Conservation (phyloP, 2,888 invertebrate species). For the Portevinia maculata region DNA sequence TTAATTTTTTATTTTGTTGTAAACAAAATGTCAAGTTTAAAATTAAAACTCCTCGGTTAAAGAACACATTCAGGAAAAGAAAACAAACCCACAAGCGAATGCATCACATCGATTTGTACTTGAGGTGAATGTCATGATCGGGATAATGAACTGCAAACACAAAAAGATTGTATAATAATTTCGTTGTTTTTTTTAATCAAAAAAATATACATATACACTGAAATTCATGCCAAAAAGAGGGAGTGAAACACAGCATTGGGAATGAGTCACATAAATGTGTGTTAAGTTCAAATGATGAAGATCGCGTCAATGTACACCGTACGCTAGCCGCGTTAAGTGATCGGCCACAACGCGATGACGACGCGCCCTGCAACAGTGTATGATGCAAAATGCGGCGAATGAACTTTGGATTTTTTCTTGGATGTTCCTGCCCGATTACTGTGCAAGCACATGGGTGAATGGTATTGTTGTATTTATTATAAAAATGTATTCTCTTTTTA, state of each 20-base stretch:
- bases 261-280: constrained; percentile 70
- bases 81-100: constrained; percentile 14
- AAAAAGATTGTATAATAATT: constrained; percentile 66
- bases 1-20: too few relatives aligned
- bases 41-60: constrained; percentile 51
- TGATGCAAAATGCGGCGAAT: constrained; percentile 63
- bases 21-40: constrained; percentile 44
- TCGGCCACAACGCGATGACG: constrained; percentile 7
- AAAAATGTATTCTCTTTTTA: constrained; percentile 20
- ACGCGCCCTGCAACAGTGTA: not conserved
- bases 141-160: constrained; percentile 60
- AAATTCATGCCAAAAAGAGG: not conserved
- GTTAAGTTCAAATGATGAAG: constrained; percentile 68
- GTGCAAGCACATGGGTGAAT: constrained; percentile 44
- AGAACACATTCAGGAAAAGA: constrained; percentile 60
- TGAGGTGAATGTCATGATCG: constrained; percentile 72
- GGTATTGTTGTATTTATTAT: constrained; percentile 56
- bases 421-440: constrained; percentile 34
- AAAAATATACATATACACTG: constrained; percentile 1
- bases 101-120: constrained; percentile 20
- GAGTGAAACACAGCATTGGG: constrained; percentile 40
- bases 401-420: constrained; percentile 47
- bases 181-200: constrained; percentile 1
- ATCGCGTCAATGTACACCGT: constrained; percentile 16
- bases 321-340: constrained; percentile 4